Evolutionary conservation across 2,797 vertebrate species (phyloP), one percentile per base, ranked within the genome.

Genomic region (Hephaestus fuliginosus): DNA sequence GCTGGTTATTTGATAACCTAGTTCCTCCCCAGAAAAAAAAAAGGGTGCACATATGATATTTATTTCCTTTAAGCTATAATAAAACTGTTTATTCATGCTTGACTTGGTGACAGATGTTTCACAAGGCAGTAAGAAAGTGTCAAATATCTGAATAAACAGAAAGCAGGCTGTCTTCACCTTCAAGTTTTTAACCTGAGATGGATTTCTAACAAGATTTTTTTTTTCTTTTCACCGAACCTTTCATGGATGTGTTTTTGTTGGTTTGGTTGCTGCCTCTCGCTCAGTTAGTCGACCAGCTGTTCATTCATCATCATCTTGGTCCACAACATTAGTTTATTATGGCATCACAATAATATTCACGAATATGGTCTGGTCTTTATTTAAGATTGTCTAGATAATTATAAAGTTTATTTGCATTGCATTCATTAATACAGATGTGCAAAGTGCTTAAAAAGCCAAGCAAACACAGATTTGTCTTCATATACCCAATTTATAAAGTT

Each of bases 1-100:
- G 22, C 4, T 46, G 65, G 18, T 8, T 2, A 70, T 60, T 61
- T 20, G 18, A 51, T 69, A 80, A 71, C 63, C 17, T 44, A 49
- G 28, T 66, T 76, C 48, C 18, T 6, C 41, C 22, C 20, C 10
- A 25, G 8, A 57, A 11, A 28, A 18, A 49, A 41, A 60, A 13
- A 33, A 1, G 0, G 11, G n/a, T 13, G 48, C 8, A 36, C n/a
- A 13, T 3, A 17, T 9, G 25, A n/a, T 12, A n/a, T 2, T 56
- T 25, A 30, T 14, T 0, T 13, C 3, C 13, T 44, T 25, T 6
- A 49, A 1, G 15, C 10, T 11, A 15, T 10, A 15, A 39, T 53
- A 14, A 20, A 30, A 11, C 0, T 8, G 1, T 55, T 52, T 3
- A 9, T 57, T 25, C 2, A 7, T 33, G 20, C 20, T 25, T 7